Percentiles rank a stretch among this genome's conserved stretches.
phyloP scores from a whole-genome alignment of 1,140 invertebrate genomes.

The Wasmannia auropunctata region DNA sequence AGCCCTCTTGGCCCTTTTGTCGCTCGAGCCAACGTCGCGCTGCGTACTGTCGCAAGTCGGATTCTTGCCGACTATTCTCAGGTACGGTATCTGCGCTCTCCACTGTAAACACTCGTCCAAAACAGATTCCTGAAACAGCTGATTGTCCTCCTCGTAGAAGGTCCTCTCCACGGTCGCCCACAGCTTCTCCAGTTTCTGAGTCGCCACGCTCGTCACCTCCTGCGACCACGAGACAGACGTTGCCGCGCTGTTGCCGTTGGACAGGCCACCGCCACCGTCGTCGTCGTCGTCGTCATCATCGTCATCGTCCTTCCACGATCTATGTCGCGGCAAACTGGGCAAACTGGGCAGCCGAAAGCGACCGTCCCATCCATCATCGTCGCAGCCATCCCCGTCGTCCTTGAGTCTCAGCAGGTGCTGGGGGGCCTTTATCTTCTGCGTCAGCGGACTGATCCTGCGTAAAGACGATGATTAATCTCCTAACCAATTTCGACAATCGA shows the following conservation, averaged over 20 bases:
- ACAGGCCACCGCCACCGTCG: background rate
- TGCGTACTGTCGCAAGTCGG: background rate
- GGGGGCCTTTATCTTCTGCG: slow-evolving; percentile 41
- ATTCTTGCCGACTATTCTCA: slow-evolving; percentile 78
- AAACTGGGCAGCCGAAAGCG: slow-evolving; percentile 61
- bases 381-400: background rate
- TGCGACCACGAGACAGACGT: slow-evolving; percentile 77
- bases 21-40: background rate
- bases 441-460: slow-evolving; percentile 35
- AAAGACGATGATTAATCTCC: background rate
- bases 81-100: slow-evolving; percentile 79
- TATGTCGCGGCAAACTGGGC: slow-evolving; percentile 60
- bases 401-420: slow-evolving; percentile 42
- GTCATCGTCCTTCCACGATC: slow-evolving; percentile 41
- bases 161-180: slow-evolving; percentile 80
- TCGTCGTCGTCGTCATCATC: too few relatives aligned
- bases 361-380: slow-evolving; percentile 19
- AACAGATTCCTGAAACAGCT: slow-evolving; percentile 50
- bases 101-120: slow-evolving; percentile 82
- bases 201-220: slow-evolving; percentile 77
- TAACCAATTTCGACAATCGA: background rate
- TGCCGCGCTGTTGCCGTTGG: slow-evolving; percentile 66
- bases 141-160: slow-evolving; percentile 76
- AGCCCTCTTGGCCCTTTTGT: background rate
- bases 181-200: slow-evolving; percentile 76